Base-by-base conservation (phyloP, 2,113 vertebrate species). In the Coturnix japonica region DNA sequence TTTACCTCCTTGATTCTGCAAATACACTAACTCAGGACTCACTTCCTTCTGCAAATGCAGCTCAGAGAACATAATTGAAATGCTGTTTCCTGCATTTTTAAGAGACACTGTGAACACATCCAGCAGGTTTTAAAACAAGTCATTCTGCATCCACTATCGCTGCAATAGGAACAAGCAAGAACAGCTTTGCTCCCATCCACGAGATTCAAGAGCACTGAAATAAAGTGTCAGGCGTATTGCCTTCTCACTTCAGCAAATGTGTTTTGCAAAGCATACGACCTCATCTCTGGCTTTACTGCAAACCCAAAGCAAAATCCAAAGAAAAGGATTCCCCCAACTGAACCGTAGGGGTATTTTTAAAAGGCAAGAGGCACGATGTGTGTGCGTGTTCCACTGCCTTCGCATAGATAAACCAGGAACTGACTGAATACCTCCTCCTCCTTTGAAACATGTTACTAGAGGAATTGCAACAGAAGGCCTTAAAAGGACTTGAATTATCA, bases 371-470 rank as follows among this genome's bases (percentile, higher is more conserved):
- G 5, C 78, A 69, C 44, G n/a, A 35, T 0, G 23, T 35, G 54
- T 4, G 20, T 17, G 43, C 67, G 30, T 2, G 21, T 84, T 46
- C 65, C 39, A 57, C 19, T 65, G 51, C 14, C 75, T 87, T 90
- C 70, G 43, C 39, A 43, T 21, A 81, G 70, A 72, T 49, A 73
- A 61, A 65, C 66, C 85, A 75, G 81, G 33, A 81, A 89, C 41
- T 74, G 82, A 56, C 65, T 85, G 83, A 94, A 85, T 72, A 79
- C 43, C 75, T 81, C 88, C 61, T 85, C 85, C 80, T 94, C 88
- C 91, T 85, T n/a, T 20, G 85, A 86, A 95, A 88, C 33, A 43
- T 46, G 88, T 73, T 73, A 80, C 86, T 71, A 37, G 54, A 91
- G 83, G 63, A 67, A 72, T 25, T 71, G 66, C 73, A 86, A 70